A percentile compares a stretch with the other conserved stretches of the same genome.
Evolutionary conservation across 2,113 vertebrate species (phyloP).

Genomic region (Ceyx melanurus): DNA sequence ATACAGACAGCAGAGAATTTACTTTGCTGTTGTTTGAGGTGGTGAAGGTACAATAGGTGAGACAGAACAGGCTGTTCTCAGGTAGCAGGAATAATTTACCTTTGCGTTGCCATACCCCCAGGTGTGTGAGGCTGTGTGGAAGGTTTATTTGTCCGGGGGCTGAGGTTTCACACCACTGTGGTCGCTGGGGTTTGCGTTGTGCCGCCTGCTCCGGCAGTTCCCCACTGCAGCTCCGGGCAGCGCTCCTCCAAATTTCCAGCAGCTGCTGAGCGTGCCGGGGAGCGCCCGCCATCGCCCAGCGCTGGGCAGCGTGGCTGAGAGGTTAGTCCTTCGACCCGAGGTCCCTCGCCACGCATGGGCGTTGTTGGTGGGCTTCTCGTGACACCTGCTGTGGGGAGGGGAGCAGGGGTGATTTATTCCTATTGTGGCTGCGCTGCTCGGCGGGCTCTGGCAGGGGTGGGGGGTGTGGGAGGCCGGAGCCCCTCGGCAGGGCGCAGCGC

Average conservation of each 20-base stretch:
- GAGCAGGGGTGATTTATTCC: neutral
- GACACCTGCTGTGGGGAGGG: neutral
- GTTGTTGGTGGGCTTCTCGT: neutral
- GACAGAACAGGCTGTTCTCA: neutral
- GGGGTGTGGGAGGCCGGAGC: neutral
- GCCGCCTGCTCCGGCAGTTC: neutral
- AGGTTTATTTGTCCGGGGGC: neutral
- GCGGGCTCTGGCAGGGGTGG: neutral
- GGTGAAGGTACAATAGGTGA: constrained; percentile 24
- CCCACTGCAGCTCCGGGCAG: neutral
- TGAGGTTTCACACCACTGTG: neutral
- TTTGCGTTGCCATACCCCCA: neutral
- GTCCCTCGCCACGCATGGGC: no score
- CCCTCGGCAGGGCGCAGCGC: neutral
- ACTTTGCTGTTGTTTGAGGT: constrained; percentile 12
- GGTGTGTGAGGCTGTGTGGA: neutral
- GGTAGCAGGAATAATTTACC: constrained; percentile 51
- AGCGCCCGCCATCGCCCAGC: accelerated
- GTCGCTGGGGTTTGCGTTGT: neutral
- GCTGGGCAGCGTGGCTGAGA: neutral
- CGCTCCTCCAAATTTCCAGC: neutral
- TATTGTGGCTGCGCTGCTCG: neutral
- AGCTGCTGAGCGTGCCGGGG: neutral
- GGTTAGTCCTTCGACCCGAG: neutral
- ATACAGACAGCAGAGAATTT: constrained; percentile 5